Conservation (phyloP, 1,140 invertebrate species). For the Schmidtea mediterranea region DNA sequence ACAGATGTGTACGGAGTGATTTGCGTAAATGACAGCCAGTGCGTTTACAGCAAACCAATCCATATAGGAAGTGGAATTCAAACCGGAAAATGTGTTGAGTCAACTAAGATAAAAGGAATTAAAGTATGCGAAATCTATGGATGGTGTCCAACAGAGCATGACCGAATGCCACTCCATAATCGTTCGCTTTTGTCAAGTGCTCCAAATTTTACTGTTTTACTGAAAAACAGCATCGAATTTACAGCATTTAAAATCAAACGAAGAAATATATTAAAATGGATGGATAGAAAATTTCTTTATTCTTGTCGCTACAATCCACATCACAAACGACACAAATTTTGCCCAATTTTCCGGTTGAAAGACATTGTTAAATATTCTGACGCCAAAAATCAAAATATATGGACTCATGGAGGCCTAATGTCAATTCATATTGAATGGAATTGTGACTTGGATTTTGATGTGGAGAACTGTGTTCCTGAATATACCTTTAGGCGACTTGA, state of each 20-base stretch:
- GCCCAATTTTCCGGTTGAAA: constrained; percentile 3
- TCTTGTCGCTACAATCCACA: constrained; percentile 5
- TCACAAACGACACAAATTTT: constrained; percentile 1
- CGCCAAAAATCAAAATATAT: constrained; percentile 3
- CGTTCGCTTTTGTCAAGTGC: background rate
- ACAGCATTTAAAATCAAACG: constrained; percentile 5
- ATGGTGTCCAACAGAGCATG: constrained; percentile 9
- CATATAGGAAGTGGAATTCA: constrained; percentile 8
- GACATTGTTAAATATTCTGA: constrained; percentile 3
- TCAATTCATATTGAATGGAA: constrained; percentile 8
- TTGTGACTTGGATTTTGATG: constrained; percentile 8
- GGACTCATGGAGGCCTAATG: background rate
- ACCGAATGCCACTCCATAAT: constrained; percentile 3
- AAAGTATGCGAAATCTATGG: constrained; percentile 9
- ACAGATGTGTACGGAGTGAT: background rate
- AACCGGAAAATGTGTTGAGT: constrained; percentile 7
- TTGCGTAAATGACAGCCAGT: constrained; percentile 7
- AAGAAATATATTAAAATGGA: constrained; percentile 6
- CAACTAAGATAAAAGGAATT: background rate
- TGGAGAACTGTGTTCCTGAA: constrained; percentile 4
- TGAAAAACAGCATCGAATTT: constrained; percentile 6
- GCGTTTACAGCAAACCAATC: background rate
- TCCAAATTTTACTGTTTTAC: constrained; percentile 5
- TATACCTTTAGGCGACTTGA: constrained; percentile 7
- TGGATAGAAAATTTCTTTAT: constrained; percentile 2